Evolutionary conservation across 2,113 vertebrate species (phyloP).

Genomic region (Oryzias curvinotus): DNA sequence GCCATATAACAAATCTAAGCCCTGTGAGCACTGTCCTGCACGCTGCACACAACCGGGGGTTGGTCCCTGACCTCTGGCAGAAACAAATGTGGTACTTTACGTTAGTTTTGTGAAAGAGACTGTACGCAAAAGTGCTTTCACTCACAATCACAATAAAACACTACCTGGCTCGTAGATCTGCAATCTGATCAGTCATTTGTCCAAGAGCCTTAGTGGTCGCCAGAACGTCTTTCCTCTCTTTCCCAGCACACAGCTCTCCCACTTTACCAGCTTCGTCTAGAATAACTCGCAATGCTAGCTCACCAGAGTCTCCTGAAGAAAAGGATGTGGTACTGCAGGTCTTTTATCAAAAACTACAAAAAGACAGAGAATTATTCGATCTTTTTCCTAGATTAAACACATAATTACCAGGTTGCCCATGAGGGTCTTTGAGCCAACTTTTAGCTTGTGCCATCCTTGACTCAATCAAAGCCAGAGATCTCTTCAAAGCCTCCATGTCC

Average conservation of each 20-base stretch:
- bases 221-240: constrained; percentile 92
- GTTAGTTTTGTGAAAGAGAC: neutral
- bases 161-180: constrained; percentile 89
- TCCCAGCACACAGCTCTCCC: constrained; percentile 94
- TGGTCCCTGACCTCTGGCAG: constrained; percentile 86
- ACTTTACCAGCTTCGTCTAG: constrained; percentile 97
- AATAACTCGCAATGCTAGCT: constrained; percentile 91
- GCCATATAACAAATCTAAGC: constrained; percentile 90
- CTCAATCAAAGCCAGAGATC: constrained; percentile 92
- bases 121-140: neutral
- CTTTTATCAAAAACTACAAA: neutral
- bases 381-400: neutral
- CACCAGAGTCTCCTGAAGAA: constrained; percentile 86
- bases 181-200: constrained; percentile 93
- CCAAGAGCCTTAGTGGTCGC: constrained; percentile 88
- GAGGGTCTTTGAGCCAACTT: constrained; percentile 93
- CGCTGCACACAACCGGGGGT: constrained; percentile 91
- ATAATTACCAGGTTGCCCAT: constrained; percentile 86
- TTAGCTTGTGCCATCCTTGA: constrained; percentile 95
- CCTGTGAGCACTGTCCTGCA: constrained; percentile 91
- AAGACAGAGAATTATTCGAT: neutral
- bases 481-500: constrained; percentile 97
- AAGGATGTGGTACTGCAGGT: neutral
- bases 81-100: constrained; percentile 16
- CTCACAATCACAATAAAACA: neutral